Evolutionary conservation across 2,797 vertebrate species (phyloP).

Genomic region (Sebastes hopkinsi): DNA sequence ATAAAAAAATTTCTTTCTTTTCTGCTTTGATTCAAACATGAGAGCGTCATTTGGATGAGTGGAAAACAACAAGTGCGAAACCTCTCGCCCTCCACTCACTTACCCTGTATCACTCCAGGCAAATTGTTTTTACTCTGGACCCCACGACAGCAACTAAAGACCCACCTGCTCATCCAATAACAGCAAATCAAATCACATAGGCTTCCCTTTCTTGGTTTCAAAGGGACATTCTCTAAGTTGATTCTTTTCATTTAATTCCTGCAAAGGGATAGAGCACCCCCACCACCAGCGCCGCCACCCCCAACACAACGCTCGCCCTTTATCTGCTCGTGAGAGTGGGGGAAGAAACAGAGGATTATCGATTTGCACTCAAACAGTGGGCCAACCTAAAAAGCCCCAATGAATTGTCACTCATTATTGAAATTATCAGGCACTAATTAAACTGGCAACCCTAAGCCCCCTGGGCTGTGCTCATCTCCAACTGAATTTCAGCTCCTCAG

Average conservation of each 20-base stretch:
- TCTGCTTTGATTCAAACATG: conserved; percentile 81
- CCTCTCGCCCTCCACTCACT: conserved; percentile 92
- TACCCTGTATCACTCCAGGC: conserved; percentile 95
- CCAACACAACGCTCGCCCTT: conserved; percentile 70
- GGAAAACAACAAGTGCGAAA: conserved; percentile 88
- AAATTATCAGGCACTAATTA: conserved; percentile 99
- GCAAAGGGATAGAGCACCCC: conserved; percentile 76
- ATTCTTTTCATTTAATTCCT: conserved; percentile 98
- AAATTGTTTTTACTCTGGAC: conserved; percentile 94
- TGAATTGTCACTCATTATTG: conserved; percentile 99
- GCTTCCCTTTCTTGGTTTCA: conserved; percentile 92
- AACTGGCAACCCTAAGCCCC: conserved; percentile 99
- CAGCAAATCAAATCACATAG: conserved; percentile 92
- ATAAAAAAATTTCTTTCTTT: conserved; percentile 50
- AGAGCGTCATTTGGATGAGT: conserved; percentile 81
- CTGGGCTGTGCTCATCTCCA: conserved; percentile 96
- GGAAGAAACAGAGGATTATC: conserved; percentile 99
- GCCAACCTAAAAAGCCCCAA: conserved; percentile 99
- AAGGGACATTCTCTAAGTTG: conserved; percentile 90
- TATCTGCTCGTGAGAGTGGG: conserved; percentile 82
- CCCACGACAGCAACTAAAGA: conserved; percentile 96
- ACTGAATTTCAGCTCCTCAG: conserved; percentile 99
- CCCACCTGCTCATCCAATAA: conserved; percentile 98
- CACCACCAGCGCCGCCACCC: conserved; percentile 36
- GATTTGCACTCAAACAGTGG: conserved; percentile 99